Evolutionary conservation across 1,140 invertebrate genomes (phyloP), one percentile per base, ranked within the genome.

Genomic region (Drosophila kohkoa): DNA sequence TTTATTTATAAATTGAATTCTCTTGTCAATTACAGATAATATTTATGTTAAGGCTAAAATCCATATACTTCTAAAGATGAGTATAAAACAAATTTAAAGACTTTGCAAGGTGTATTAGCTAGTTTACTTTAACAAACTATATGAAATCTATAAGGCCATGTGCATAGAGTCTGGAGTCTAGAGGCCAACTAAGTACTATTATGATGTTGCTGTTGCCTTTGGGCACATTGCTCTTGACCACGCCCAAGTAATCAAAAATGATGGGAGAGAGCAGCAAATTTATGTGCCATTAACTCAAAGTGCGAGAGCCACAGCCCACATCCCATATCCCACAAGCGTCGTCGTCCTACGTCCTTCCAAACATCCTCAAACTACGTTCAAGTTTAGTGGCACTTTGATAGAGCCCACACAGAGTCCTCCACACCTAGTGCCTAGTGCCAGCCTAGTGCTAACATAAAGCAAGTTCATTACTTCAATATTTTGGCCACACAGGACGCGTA

Each of bases 201-300:
- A 46, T 62, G 68, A 68, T 58, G 48, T 51, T 68, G 62, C 60
- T 43, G 28, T 38, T 77, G 79, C 80, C 75, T 75, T 25, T 32
- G 49, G 65, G 74, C 51, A 48, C 57, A 38, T 58, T 48, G n/a
- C 62, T 35, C 8, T 35, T 15, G 15, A 48, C 60, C 83, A 76
- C 77, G 77, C 83, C 83, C 85, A 81, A 75, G 83, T 81, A 88
- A 88, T 88, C 85, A 88, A 88, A 88, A 88, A 77, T 88, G 80
- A 88, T 88, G 83, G 83, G 73, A 80, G 43, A 67, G 57, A 67
- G 77, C 68, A 74, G 11, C 3, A 86, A 86, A 83, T 88, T 80
- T 88, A 88, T 87, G 85, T 87, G 83, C 83, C 83, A 87, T 87
- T 87, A 87, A 88, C 83, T 80, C 79, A 83, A 83, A 88, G 83